Evolutionary conservation across 2,797 vertebrate genomes (phyloP).

Genomic region (Danio aesculapii): DNA sequence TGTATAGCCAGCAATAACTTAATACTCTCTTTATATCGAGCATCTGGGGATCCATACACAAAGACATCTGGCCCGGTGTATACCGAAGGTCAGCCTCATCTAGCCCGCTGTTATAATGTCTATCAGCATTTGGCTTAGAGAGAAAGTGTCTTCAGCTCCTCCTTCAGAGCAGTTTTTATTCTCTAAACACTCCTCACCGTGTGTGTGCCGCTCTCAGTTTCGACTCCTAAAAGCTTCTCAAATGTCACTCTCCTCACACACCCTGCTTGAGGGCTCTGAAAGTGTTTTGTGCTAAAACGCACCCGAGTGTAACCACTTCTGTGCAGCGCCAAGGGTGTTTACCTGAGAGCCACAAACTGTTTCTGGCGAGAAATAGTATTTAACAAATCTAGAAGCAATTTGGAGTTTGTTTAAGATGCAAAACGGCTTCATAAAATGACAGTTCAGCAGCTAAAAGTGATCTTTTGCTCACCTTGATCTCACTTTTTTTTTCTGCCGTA

Average conservation of each 20-base stretch:
- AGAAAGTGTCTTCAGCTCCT: constrained; percentile 43
- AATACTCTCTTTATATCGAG: constrained; percentile 43
- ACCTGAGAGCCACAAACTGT: not conserved
- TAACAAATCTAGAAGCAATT: not conserved
- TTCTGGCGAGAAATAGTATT: not conserved
- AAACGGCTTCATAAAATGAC: not conserved
- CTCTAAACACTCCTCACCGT: constrained; percentile 51
- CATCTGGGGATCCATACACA: constrained; percentile 40
- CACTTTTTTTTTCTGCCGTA: not conserved
- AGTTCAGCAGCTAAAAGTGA: not conserved
- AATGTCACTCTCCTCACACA: constrained; percentile 52
- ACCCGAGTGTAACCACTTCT: constrained; percentile 23
- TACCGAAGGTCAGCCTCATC: constrained; percentile 56
- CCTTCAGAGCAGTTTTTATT: constrained; percentile 48
- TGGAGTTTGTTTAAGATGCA: not conserved
- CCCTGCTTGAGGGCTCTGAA: constrained; percentile 4
- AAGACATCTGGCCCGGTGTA: constrained; percentile 50
- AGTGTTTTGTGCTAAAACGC: constrained; percentile 31
- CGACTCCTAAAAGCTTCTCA: constrained; percentile 53
- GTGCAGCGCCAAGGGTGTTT: not conserved
- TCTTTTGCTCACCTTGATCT: not conserved
- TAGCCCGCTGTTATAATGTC: constrained; percentile 41
- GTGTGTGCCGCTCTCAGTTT: constrained; percentile 37
- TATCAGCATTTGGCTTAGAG: constrained; percentile 44
- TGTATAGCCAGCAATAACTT: constrained; percentile 36